Conservation (phyloP, 2,888 invertebrate genomes). For the Pyralis farinalis region DNA sequence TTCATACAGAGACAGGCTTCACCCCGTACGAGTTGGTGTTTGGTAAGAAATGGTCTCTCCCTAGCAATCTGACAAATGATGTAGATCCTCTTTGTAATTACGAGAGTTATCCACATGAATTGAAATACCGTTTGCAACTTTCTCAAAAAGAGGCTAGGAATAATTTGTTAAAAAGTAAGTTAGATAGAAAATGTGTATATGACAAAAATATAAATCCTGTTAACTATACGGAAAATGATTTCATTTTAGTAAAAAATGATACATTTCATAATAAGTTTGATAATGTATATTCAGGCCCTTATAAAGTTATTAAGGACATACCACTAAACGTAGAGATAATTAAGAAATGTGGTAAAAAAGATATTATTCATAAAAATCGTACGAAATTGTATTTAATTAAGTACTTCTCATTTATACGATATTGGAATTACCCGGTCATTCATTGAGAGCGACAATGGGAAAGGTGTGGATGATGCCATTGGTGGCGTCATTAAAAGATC, state of each 20-base stretch:
- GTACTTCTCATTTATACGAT: too few relatives aligned
- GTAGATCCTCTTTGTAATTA: conserved; percentile 19
- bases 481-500: too few relatives aligned
- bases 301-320: conserved; percentile 9
- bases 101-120: conserved; percentile 15
- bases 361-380: too few relatives aligned
- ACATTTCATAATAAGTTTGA: conserved; percentile 15
- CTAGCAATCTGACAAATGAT: conserved; percentile 12
- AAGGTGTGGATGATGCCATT: too few relatives aligned
- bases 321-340: too few relatives aligned
- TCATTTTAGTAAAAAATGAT: conserved; percentile 21
- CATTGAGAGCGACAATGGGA: too few relatives aligned
- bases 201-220: conserved; percentile 15
- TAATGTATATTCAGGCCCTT: conserved; percentile 17
- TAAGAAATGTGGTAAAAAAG: too few relatives aligned
- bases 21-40: conserved; percentile 19
- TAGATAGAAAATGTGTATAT: conserved; percentile 11
- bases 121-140: conserved; percentile 17
- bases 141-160: conserved; percentile 18
- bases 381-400: too few relatives aligned
- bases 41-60: conserved; percentile 17
- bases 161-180: conserved; percentile 16
- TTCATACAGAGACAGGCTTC: conserved; percentile 14
- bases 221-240: conserved; percentile 12
- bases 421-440: too few relatives aligned